Evolutionary conservation across 2,888 invertebrate species (phyloP).

Genomic region (Yponomeuta sedellus): DNA sequence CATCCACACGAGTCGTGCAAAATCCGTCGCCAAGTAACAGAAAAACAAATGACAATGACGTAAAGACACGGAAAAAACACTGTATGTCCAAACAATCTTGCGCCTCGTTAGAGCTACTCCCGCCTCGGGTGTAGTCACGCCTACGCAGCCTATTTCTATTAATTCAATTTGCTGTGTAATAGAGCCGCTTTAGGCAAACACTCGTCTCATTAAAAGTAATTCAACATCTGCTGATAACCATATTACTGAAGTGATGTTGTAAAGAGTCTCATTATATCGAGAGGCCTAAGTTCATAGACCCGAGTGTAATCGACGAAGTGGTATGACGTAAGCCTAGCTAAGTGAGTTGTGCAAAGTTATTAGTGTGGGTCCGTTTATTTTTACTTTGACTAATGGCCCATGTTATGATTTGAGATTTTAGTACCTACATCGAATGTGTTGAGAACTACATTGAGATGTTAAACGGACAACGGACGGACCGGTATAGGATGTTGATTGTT

Average conservation of each 20-base stretch:
- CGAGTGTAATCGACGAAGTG: slow-evolving; percentile 33
- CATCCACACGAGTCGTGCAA: background rate
- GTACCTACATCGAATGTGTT: background rate
- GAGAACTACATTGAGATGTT: background rate
- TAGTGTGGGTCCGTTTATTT: background rate
- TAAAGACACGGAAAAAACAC: background rate
- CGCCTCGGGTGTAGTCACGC: slow-evolving; percentile 3
- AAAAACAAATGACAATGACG: background rate
- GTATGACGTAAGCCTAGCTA: slow-evolving; percentile 44
- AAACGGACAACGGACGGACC: background rate
- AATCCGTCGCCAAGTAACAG: background rate
- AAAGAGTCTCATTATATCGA: slow-evolving; percentile 52
- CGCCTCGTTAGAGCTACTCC: background rate
- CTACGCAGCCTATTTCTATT: slow-evolving; percentile 9
- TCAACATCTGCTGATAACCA: slow-evolving; percentile 42
- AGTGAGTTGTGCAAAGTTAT: background rate
- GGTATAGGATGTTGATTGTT: background rate
- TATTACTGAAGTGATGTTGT: slow-evolving; percentile 44
- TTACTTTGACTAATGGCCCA: background rate
- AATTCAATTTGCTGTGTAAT: slow-evolving; percentile 10
- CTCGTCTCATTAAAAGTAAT: slow-evolving; percentile 48
- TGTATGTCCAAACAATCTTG: background rate
- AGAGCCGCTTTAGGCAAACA: slow-evolving; percentile 25
- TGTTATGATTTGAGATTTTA: background rate
- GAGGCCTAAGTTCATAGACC: slow-evolving; percentile 40